Percentiles rank a stretch among this genome's conserved stretches.
Conservation (phyloP, 1,140 invertebrate species). For the Lepidurus couesii region DNA sequence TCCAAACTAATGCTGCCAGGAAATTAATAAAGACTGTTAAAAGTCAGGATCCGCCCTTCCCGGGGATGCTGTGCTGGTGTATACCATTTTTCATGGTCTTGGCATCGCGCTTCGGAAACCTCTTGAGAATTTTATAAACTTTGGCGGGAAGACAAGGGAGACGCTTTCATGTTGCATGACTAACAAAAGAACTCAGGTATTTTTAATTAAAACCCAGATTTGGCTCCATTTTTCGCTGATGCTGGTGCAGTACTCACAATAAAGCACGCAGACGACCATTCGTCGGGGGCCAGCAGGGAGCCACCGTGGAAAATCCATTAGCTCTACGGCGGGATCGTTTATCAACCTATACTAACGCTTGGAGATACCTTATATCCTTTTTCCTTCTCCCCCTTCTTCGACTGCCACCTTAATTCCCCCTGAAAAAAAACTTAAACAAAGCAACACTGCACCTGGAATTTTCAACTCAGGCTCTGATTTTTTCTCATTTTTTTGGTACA, state of each 20-base stretch:
- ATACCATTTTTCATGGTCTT: neutral
- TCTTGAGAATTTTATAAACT: neutral
- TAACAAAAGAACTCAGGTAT: conserved; percentile 5
- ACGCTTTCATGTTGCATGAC: neutral
- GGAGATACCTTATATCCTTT: neutral
- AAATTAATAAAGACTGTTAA: conserved; percentile 22
- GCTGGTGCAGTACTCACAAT: conserved; percentile 17
- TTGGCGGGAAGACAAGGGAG: neutral
- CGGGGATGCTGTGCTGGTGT: neutral
- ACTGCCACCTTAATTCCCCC: neutral
- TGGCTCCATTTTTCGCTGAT: conserved; percentile 11
- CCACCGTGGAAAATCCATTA: conserved; percentile 21
- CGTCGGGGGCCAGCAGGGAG: conserved; percentile 19
- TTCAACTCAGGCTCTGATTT: neutral
- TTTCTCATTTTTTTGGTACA: neutral
- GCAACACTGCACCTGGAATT: conserved; percentile 1
- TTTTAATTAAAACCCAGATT: conserved; percentile 15
- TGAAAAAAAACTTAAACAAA: neutral
- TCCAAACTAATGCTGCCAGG: conserved; percentile 6
- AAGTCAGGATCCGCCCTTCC: neutral
- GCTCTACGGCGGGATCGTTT: conserved; percentile 20
- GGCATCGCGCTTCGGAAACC: neutral
- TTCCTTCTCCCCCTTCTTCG: neutral
- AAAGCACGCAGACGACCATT: conserved; percentile 17
- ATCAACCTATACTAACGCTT: conserved; percentile 5